Conservation (phyloP, 2,888 invertebrate species). For the Seira ritae region DNA sequence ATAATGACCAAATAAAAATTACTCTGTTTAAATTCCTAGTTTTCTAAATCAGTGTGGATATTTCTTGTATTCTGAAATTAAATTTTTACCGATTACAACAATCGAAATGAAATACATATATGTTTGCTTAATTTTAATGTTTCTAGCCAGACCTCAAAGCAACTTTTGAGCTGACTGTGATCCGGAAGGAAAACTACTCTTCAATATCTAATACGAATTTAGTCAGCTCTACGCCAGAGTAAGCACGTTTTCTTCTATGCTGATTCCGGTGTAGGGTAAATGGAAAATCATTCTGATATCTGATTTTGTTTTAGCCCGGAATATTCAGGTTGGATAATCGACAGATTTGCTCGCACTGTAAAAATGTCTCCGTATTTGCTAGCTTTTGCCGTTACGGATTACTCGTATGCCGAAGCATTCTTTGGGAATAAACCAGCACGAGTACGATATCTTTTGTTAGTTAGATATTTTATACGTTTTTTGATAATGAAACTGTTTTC, state of each 20-base stretch:
- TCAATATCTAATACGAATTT: slow-evolving; percentile 49
- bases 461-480: no score
- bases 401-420: slow-evolving; percentile 27
- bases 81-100: no score
- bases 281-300: not conserved
- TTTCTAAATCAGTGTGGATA: no score
- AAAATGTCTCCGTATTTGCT: slow-evolving; percentile 64
- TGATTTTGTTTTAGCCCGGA: slow-evolving; percentile 32
- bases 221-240: slow-evolving; percentile 32
- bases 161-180: slow-evolving; percentile 42
- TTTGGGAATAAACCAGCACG: slow-evolving; percentile 34
- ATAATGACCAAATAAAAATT: no score
- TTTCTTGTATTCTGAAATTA: no score
- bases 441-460: slow-evolving; percentile 42
- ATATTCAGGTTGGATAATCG: slow-evolving; percentile 47
- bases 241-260: no score
- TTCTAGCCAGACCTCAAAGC: slow-evolving; percentile 53
- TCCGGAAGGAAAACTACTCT: slow-evolving; percentile 40
- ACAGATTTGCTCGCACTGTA: slow-evolving; percentile 50
- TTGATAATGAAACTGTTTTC: no score
- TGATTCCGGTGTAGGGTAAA: no score
- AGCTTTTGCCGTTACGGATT: slow-evolving; percentile 60
- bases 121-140: no score
- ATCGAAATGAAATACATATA: no score
- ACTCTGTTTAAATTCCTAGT: no score